A percentile compares a stretch with the other conserved stretches of the same genome.
These are phyloP conservation scores for Pangasius macronema DNA, from an alignment of 2,797 vertebrate genomes.

Conservation along the genomic window DNA sequence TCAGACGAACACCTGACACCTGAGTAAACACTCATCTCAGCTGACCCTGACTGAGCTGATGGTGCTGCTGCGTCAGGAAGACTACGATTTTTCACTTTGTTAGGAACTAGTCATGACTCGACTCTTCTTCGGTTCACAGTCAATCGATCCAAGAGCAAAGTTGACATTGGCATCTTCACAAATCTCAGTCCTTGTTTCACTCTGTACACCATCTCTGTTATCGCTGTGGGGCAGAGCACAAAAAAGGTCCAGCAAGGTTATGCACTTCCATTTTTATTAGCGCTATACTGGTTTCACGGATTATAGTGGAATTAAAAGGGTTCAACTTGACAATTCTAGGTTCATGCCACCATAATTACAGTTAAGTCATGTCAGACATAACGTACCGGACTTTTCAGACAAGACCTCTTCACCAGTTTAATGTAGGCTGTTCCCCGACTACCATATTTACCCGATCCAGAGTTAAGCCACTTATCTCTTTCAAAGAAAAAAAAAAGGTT, in stretches of 20 bases:
- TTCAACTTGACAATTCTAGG: background rate
- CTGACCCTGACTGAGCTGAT: slow-evolving; percentile 16
- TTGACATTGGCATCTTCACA: background rate
- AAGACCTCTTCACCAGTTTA: no score
- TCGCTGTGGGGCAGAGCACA: background rate
- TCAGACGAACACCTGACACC: slow-evolving; percentile 17
- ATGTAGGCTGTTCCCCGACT: no score
- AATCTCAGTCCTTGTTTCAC: background rate
- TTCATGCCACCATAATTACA: background rate
- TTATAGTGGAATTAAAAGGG: background rate
- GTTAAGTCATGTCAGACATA: background rate
- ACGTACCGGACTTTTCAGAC: no score
- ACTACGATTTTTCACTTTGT: no score
- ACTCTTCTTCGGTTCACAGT: no score
- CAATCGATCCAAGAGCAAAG: no score
- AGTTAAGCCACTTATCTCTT: background rate
- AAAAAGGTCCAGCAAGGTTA: background rate
- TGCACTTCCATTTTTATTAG: background rate
- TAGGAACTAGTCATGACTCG: no score
- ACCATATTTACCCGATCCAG: no score
- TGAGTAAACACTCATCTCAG: background rate
- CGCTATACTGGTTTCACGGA: background rate
- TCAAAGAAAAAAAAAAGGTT: background rate
- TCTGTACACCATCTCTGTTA: background rate
- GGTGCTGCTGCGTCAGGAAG: background rate